phyloP scores from a whole-genome alignment of 2,888 invertebrate species.

The Aradus depressus region DNA sequence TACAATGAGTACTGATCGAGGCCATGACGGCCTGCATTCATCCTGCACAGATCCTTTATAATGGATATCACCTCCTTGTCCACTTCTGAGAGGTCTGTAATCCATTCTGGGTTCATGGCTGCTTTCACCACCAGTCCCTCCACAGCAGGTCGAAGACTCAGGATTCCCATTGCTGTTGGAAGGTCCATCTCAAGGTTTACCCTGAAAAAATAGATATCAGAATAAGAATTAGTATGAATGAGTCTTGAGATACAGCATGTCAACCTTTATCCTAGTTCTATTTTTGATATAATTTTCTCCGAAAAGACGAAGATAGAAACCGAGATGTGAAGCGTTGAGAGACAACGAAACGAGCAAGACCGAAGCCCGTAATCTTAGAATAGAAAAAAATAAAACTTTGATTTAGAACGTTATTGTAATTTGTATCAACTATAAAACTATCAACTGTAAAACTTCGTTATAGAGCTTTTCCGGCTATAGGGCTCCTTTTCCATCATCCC shows the following conservation, averaged over 20 bases:
- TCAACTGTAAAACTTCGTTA: too few species aligned
- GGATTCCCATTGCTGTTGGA: conserved; percentile 62
- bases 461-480: too few species aligned
- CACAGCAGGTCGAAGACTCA: conserved; percentile 77
- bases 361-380: too few species aligned
- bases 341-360: too few species aligned
- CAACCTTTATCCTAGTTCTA: too few species aligned
- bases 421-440: too few species aligned
- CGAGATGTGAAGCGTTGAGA: background rate
- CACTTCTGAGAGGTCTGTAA: conserved; percentile 49
- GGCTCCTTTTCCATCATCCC: too few species aligned
- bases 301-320: background rate
- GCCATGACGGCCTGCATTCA: conserved; percentile 56
- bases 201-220: conserved; percentile 37
- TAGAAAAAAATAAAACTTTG: too few species aligned
- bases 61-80: conserved; percentile 60
- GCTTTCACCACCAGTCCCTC: conserved; percentile 74
- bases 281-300: background rate
- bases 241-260: too few species aligned
- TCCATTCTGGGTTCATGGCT: conserved; percentile 66
- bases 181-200: conserved; percentile 79
- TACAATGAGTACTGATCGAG: conserved; percentile 23
- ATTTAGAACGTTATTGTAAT: too few species aligned
- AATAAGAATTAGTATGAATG: background rate
- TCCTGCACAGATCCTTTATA: conserved; percentile 60